These are phyloP conservation scores for Bryconaethiops microstoma DNA, from an alignment of 2,797 vertebrate species.

Conservation along the genomic window DNA sequence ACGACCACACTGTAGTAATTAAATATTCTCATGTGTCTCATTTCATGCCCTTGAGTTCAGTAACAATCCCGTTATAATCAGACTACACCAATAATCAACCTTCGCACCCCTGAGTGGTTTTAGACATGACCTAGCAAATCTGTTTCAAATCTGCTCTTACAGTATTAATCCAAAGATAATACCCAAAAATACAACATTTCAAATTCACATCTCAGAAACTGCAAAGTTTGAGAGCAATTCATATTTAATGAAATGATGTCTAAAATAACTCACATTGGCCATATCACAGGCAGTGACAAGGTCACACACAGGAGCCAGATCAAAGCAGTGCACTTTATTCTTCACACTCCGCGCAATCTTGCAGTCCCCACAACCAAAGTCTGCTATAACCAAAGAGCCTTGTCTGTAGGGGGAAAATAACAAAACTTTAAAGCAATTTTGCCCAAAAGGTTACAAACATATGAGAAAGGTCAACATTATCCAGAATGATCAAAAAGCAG, in stretches of 20 bases:
- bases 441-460: background rate
- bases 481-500: background rate
- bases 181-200: background rate
- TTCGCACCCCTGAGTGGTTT: too few relatives aligned
- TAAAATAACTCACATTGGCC: slow-evolving; percentile 79
- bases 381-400: slow-evolving; percentile 86
- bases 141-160: background rate
- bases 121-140: too few relatives aligned
- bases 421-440: background rate
- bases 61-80: too few relatives aligned
- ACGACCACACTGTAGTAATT: background rate
- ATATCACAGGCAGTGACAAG: slow-evolving; percentile 91
- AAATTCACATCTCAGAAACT: background rate
- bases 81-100: background rate
- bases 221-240: background rate
- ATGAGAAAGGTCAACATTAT: background rate
- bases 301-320: slow-evolving; percentile 84
- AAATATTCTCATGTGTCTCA: background rate
- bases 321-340: slow-evolving; percentile 92
- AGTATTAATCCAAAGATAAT: background rate
- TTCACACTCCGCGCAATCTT: slow-evolving; percentile 83
- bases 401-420: slow-evolving; percentile 72
- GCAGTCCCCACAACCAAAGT: slow-evolving; percentile 96
- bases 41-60: too few relatives aligned
- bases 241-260: background rate